Percentiles rank a stretch among this genome's conserved stretches.
phyloP scores from a whole-genome alignment of 2,797 vertebrate species.

The Microcaecilia unicolor region DNA sequence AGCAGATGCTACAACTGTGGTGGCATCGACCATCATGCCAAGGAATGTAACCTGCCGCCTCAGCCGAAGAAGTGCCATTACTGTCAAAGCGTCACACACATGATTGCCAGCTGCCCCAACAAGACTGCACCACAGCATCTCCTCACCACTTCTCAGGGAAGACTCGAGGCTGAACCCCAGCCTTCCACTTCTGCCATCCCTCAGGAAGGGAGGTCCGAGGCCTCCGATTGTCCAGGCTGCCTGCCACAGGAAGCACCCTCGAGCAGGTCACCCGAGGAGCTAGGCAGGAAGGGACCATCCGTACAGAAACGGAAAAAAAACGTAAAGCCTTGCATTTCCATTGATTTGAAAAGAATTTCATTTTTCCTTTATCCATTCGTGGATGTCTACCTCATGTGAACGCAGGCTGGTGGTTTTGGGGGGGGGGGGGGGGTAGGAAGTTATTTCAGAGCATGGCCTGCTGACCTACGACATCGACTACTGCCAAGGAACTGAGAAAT shows the following conservation, averaged over 20 bases:
- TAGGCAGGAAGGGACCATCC: constrained; percentile 66
- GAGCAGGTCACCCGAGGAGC: constrained; percentile 57
- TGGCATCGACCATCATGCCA: constrained; percentile 71
- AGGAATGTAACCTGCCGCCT: constrained; percentile 73
- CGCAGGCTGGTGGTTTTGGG: too few relatives aligned
- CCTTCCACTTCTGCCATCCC: constrained; percentile 52
- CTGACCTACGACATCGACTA: constrained; percentile 60
- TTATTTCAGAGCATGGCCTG: constrained; percentile 51
- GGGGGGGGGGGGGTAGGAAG: too few relatives aligned
- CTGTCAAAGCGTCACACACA: constrained; percentile 74
- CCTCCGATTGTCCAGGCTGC: constrained; percentile 44
- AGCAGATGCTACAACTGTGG: constrained; percentile 78
- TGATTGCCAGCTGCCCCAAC: constrained; percentile 73
- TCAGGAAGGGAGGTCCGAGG: constrained; percentile 49
- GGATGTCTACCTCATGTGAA: constrained; percentile 73
- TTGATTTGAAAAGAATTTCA: too few relatives aligned
- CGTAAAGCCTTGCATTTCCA: constrained; percentile 42
- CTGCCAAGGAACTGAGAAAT: constrained; percentile 63
- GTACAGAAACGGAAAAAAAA: constrained; percentile 73
- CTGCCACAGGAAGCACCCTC: constrained; percentile 56
- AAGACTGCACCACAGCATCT: constrained; percentile 54
- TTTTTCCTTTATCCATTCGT: constrained; percentile 41
- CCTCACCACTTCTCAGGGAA: constrained; percentile 63
- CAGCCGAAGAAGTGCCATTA: constrained; percentile 83
- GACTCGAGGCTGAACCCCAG: constrained; percentile 59